Conservation (phyloP, 2,113 vertebrate species). For the Quiscalus mexicanus region DNA sequence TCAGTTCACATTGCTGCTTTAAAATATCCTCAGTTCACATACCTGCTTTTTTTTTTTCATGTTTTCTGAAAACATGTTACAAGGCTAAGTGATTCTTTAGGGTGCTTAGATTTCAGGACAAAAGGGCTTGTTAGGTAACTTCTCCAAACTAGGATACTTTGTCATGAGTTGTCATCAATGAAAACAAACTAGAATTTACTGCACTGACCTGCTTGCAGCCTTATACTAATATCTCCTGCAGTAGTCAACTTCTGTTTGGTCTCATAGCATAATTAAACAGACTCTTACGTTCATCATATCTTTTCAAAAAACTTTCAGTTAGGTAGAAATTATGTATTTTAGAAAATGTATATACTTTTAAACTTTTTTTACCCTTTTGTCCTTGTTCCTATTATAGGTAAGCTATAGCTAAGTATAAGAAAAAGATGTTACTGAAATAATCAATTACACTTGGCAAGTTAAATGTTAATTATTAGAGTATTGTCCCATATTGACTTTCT, state of each 20-base stretch:
- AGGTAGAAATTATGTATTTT: background rate
- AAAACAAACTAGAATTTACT: background rate
- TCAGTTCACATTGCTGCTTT: background rate
- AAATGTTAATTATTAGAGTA: slow-evolving; percentile 8
- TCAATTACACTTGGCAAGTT: background rate
- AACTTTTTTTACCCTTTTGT: background rate
- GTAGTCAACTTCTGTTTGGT: background rate
- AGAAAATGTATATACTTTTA: background rate
- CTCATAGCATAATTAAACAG: background rate
- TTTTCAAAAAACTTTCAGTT: background rate
- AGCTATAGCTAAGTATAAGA: background rate
- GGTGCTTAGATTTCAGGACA: background rate
- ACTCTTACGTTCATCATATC: background rate
- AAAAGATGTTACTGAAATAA: slow-evolving; percentile 28
- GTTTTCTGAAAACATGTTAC: background rate
- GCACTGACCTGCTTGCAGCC: background rate
- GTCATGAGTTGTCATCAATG: background rate
- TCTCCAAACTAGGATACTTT: background rate
- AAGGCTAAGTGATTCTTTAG: background rate
- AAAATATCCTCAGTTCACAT: background rate
- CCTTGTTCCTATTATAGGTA: background rate
- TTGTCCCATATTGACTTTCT: background rate
- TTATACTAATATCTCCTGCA: background rate
- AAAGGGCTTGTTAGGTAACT: background rate
- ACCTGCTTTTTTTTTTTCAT: too few species aligned